Evolutionary conservation across 2,113 vertebrate species (phyloP).

Genomic region (Eptatretus burgeri): DNA sequence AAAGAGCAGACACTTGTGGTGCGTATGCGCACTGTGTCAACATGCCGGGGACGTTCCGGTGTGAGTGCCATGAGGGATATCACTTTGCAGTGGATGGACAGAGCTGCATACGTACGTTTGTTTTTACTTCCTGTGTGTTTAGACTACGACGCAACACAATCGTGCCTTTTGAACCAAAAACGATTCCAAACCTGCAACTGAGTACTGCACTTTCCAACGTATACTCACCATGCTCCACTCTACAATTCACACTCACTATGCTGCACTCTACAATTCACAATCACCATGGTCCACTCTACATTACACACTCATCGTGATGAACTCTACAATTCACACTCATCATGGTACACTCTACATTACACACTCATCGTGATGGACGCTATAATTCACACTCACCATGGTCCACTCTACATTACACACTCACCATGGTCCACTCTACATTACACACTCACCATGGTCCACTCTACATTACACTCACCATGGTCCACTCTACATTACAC

Average conservation of each 20-base stretch:
- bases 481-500: not conserved
- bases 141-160: no score
- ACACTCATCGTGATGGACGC: not conserved
- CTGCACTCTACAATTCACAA: not conserved
- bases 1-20: constrained; percentile 21
- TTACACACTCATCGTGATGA: not conserved
- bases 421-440: not conserved
- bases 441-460: not conserved
- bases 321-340: not conserved
- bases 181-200: no score
- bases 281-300: not conserved
- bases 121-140: no score
- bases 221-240: not conserved
- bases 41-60: constrained; percentile 30
- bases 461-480: not conserved
- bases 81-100: constrained; percentile 20
- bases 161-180: no score
- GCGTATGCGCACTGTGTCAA: constrained; percentile 33
- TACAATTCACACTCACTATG: not conserved
- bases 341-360: not conserved
- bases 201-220: not conserved
- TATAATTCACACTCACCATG: not conserved
- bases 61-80: constrained; percentile 31
- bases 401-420: not conserved
- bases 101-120: constrained; percentile 31